Conservation (phyloP, 2,888 invertebrate species). For the Baronia brevicornis region DNA sequence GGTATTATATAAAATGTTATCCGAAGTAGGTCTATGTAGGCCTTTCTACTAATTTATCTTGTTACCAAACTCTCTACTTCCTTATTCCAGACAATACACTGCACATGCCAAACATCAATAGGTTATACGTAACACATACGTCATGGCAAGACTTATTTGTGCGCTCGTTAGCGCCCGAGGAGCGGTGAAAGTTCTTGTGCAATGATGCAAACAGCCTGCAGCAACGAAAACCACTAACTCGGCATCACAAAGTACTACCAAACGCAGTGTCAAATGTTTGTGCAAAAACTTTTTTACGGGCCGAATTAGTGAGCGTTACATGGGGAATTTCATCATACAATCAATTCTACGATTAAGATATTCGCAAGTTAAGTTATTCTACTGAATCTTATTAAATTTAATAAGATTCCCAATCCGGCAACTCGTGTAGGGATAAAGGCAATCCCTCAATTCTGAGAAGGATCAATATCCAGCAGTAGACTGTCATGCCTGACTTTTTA, state of each 20-base stretch:
- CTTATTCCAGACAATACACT: neutral
- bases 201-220: constrained; percentile 50
- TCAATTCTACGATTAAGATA: too few relatives aligned
- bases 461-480: too few relatives aligned
- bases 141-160: constrained; percentile 30
- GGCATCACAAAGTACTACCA: constrained; percentile 4
- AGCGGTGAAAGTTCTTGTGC: constrained; percentile 67
- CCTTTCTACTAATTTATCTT: neutral
- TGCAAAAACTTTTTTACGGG: too few relatives aligned
- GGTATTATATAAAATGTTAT: constrained; percentile 2
- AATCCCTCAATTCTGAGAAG: too few relatives aligned
- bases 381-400: too few relatives aligned
- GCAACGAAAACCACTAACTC: constrained; percentile 20
- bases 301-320: too few relatives aligned
- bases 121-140: constrained; percentile 36
- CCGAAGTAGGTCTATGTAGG: neutral
- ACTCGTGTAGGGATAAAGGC: too few relatives aligned
- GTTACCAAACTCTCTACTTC: neutral
- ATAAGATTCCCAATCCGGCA: too few relatives aligned
- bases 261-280: neutral
- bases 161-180: constrained; percentile 31
- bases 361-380: too few relatives aligned
- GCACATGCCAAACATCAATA: constrained; percentile 12
- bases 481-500: too few relatives aligned
- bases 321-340: too few relatives aligned